Evolutionary conservation across 2,888 invertebrate genomes (phyloP).

Genomic region (Mythimna ferrago): DNA sequence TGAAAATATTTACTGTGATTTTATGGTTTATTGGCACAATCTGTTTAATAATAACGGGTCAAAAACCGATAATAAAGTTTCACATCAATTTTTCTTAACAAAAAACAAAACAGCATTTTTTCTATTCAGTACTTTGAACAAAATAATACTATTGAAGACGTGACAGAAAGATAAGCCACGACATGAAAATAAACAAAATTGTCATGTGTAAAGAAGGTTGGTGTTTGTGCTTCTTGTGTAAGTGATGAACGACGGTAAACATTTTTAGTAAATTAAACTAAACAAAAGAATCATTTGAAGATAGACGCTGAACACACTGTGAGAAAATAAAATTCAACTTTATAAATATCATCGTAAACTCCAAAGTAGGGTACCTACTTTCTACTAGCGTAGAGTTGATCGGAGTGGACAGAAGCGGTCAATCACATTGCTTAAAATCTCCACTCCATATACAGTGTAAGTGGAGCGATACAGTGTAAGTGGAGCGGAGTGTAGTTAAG

Average conservation of each 20-base stretch:
- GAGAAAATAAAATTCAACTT: neutral
- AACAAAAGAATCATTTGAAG: neutral
- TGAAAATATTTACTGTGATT: neutral
- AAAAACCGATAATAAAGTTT: too few relatives aligned
- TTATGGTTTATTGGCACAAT: too few relatives aligned
- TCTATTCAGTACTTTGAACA: neutral
- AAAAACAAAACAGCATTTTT: too few relatives aligned
- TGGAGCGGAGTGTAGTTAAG: too few relatives aligned
- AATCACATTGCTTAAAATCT: too few relatives aligned
- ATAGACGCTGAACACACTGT: neutral
- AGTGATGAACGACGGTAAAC: constrained; percentile 26
- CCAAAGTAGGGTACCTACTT: neutral
- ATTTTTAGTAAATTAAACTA: constrained; percentile 23
- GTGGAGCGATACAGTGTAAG: too few relatives aligned
- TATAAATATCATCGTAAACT: neutral
- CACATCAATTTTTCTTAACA: too few relatives aligned
- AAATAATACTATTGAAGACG: neutral
- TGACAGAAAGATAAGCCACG: neutral
- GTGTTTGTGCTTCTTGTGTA: constrained; percentile 10
- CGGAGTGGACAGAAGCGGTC: too few relatives aligned
- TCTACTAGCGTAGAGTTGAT: too few relatives aligned
- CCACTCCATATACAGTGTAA: too few relatives aligned
- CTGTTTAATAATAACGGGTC: too few relatives aligned
- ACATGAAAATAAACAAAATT: neutral
- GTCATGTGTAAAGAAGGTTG: neutral